A percentile compares a stretch with the other conserved stretches of the same genome.
Conservation (phyloP, 2,113 vertebrate species). For the Odobenus rosmarus region DNA sequence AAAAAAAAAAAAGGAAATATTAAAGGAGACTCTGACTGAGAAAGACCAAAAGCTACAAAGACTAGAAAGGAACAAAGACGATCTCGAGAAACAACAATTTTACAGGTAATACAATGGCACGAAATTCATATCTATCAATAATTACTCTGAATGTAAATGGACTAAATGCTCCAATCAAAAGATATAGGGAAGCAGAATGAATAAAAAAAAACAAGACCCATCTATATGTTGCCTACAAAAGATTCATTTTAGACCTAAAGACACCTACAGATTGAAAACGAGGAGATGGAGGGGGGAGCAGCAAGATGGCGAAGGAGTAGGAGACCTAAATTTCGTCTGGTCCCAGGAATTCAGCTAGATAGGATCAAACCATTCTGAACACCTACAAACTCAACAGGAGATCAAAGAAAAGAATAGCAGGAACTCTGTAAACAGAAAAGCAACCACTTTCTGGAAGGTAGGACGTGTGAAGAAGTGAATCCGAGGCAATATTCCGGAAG, state of each 20-base stretch:
- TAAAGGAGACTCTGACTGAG: not conserved
- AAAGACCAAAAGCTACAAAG: not conserved
- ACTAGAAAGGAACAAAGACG: not conserved
- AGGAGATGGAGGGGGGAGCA: not conserved
- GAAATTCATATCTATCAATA: not conserved
- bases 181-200: not conserved
- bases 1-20: too few relatives aligned
- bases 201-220: not conserved
- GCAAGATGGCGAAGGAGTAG: too few relatives aligned
- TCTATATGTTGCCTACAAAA: not conserved
- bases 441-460: too few relatives aligned
- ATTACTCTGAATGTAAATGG: not conserved
- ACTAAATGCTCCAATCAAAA: not conserved
- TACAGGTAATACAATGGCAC: not conserved
- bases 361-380: too few relatives aligned
- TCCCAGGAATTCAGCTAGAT: too few relatives aligned
- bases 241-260: not conserved
- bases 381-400: too few relatives aligned
- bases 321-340: too few relatives aligned
- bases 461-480: too few relatives aligned
- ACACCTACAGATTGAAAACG: not conserved
- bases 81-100: not conserved
- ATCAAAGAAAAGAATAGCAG: too few relatives aligned
- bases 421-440: too few relatives aligned
- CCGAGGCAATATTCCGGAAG: too few relatives aligned